Evolutionary conservation across 2,888 invertebrate species (phyloP), one percentile per base, ranked within the genome.

Genomic region (Tromatobia lineatoria): DNA sequence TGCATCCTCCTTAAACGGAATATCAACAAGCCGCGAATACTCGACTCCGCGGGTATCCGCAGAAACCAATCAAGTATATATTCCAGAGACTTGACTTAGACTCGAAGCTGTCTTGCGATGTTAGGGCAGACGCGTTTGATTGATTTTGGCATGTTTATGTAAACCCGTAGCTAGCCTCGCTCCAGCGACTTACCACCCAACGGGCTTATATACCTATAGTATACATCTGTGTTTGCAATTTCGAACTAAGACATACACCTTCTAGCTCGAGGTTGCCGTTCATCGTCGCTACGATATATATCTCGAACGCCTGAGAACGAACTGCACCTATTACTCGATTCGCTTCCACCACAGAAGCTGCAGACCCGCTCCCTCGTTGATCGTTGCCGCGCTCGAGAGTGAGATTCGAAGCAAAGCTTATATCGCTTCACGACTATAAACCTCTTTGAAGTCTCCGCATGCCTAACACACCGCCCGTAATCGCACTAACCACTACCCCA

Each of bases 91-190:
- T 23, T 20, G 23, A 67, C 47, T 67, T 23, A 47, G 23, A 42
- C 15, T 15, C 67, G 47, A 45, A 3, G 25, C n/a, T 47, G 25
- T 20, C 67, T 67, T 45, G 61, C 52, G 29, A 67, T 69, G 73
- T 74, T 78, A 34, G 15, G 25, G 25, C 67, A 34, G 20, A 50
- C 50, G 50, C 13, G 45, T 83, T 71, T 76, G 83, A 83, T 83
- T 83, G 80, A 83, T 80, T 83, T 76, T 66, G 66, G 71, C 76
- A 83, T 80, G 80, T 83, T 80, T 71, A 76, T 71, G 76, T 76
- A 80, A 80, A 75, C 83, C 29, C 52, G 38, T 57, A 69, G 38
- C 15, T 45, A 29, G 54, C 71, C 71, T 38, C 38, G 70, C 75
- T 75, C 70, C 75, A 50, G 54, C 57, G 70, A 67, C 42, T 83